Percentiles rank a stretch among this genome's conserved stretches.
phyloP scores from a whole-genome alignment of 2,888 invertebrate genomes.

The Plebejus anna region DNA sequence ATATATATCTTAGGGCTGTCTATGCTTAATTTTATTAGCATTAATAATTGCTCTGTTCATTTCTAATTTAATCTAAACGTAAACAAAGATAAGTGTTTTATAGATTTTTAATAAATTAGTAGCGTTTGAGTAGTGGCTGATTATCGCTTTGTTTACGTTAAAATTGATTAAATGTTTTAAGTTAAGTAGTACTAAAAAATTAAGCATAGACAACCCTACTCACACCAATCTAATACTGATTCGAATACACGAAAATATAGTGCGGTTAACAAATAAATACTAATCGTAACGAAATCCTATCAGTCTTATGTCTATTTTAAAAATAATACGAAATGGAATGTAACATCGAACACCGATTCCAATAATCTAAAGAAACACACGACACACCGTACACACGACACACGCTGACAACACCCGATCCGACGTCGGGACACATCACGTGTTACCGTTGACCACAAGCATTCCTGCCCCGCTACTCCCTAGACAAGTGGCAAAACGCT shows the following conservation, averaged over 20 bases:
- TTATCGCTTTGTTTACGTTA: not conserved
- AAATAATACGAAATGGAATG: slow-evolving; percentile 41
- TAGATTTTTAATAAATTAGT: too few relatives aligned
- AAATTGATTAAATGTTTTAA: not conserved
- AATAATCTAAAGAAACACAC: slow-evolving; percentile 62
- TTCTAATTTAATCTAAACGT: not conserved
- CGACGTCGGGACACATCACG: not conserved
- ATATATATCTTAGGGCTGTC: not conserved
- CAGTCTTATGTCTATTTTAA: slow-evolving; percentile 75
- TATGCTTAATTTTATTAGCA: not conserved
- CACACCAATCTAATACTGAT: slow-evolving; percentile 37
- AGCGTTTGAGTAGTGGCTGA: too few relatives aligned
- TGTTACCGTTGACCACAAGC: not conserved
- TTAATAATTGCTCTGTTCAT: not conserved
- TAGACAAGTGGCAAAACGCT: too few relatives aligned
- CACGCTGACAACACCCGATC: slow-evolving; percentile 36
- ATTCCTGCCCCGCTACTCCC: too few relatives aligned
- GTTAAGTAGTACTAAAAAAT: not conserved
- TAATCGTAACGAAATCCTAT: slow-evolving; percentile 56
- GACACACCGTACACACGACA: slow-evolving; percentile 56
- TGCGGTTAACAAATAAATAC: slow-evolving; percentile 52
- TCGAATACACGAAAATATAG: slow-evolving; percentile 55
- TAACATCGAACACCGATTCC: slow-evolving; percentile 52
- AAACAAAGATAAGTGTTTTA: too few relatives aligned
- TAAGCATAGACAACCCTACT: slow-evolving; percentile 25